These are phyloP conservation scores for Heliocidaris erythrogramma DNA, from an alignment of 35 echinoderm and acorn worm species.

Conservation along the genomic window DNA sequence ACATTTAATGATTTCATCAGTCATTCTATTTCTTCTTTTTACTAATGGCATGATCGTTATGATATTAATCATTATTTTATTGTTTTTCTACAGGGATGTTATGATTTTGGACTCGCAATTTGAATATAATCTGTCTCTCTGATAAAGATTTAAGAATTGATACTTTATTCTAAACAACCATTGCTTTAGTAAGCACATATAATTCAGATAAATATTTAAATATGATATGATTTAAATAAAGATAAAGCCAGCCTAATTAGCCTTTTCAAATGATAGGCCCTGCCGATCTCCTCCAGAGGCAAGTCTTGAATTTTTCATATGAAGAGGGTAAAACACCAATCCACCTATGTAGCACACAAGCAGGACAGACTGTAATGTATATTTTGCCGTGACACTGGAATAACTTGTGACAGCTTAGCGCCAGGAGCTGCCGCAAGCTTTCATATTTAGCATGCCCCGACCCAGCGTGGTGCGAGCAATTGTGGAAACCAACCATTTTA, in stretches of 20 bases:
- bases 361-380: constrained; percentile 15
- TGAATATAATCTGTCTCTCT: no score
- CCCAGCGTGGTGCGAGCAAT: constrained; percentile 20
- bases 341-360: background rate
- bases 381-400: constrained; percentile 11
- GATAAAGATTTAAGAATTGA: no score
- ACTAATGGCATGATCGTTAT: no score
- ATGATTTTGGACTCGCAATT: no score
- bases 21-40: no score
- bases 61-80: no score
- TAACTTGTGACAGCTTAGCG: constrained; percentile 35
- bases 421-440: background rate
- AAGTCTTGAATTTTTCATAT: background rate
- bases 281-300: background rate
- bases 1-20: no score
- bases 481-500: constrained; percentile 25
- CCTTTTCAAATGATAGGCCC: background rate
- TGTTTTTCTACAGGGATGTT: no score
- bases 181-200: background rate
- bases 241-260: background rate
- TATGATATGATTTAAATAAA: background rate
- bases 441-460: background rate
- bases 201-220: no score
- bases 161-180: no score
- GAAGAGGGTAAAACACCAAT: background rate